Conservation (phyloP, 2,797 vertebrate genomes). For the Notoglanidium macrostoma region DNA sequence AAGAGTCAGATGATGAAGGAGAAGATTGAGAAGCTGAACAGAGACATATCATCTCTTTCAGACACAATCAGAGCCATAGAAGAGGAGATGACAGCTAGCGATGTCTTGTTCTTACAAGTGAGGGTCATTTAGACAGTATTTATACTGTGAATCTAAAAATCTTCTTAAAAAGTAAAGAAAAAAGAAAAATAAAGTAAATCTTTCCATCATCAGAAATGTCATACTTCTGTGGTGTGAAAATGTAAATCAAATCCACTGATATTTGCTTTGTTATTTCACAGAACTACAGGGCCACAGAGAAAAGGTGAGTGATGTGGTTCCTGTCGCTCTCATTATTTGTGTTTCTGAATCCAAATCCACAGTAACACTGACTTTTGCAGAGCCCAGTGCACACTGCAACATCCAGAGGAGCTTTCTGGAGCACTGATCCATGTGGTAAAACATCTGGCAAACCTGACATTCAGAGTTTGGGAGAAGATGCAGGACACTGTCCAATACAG, state of each 20-base stretch:
- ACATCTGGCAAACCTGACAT: not conserved
- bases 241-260: too few relatives aligned
- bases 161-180: too few relatives aligned
- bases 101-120: not conserved
- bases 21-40: conserved; percentile 30
- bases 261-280: too few relatives aligned
- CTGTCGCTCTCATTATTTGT: too few relatives aligned
- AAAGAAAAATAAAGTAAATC: not conserved
- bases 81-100: conserved; percentile 6
- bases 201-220: not conserved
- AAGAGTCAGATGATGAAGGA: conserved; percentile 38
- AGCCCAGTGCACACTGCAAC: too few relatives aligned
- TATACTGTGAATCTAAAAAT: not conserved
- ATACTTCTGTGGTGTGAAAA: too few relatives aligned
- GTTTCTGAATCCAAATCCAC: too few relatives aligned
- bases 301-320: too few relatives aligned
- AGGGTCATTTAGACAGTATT: not conserved
- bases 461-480: conserved; percentile 11
- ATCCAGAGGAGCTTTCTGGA: conserved; percentile 22
- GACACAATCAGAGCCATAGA: conserved; percentile 10
- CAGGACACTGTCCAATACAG: not conserved
- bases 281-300: too few relatives aligned
- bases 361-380: too few relatives aligned
- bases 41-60: conserved; percentile 31
- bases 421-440: conserved; percentile 47